Percentiles rank a stretch among this genome's conserved stretches.
phyloP scores from a whole-genome alignment of 2,113 vertebrate species.

The Lycocorax pyrrhopterus region DNA sequence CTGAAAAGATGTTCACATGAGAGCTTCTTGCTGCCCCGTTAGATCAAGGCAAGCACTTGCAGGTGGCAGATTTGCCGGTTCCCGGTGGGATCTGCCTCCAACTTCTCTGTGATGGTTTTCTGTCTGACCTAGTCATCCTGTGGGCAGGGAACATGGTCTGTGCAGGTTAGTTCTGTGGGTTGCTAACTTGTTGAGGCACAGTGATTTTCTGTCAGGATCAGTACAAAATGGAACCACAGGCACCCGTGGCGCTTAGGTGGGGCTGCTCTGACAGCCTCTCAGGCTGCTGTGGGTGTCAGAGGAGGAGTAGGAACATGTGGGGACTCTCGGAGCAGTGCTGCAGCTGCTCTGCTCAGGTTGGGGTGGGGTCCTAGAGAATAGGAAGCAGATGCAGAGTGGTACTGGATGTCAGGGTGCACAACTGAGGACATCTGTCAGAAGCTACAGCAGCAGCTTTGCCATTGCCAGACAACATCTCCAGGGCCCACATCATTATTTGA shows the following conservation, averaged over 20 bases:
- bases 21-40: background rate
- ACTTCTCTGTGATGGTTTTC: background rate
- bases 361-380: background rate
- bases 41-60: background rate
- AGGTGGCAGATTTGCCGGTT: background rate
- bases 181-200: background rate
- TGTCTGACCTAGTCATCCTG: background rate
- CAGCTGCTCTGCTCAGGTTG: background rate
- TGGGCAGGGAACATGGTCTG: background rate
- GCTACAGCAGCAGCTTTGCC: background rate
- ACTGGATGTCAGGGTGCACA: background rate
- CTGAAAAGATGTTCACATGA: background rate
- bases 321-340: background rate
- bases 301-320: background rate
- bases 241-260: rapidly evolving
- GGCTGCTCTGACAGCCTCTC: background rate
- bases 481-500: background rate
- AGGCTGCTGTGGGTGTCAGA: background rate
- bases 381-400: background rate
- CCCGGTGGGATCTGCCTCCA: background rate
- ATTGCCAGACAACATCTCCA: background rate
- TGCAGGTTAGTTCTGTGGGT: background rate
- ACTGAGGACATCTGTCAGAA: background rate
- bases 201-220: background rate
- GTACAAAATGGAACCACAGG: rapidly evolving